phyloP scores from a whole-genome alignment of 1,140 invertebrate species.

The Drosophila pallidifrons region DNA sequence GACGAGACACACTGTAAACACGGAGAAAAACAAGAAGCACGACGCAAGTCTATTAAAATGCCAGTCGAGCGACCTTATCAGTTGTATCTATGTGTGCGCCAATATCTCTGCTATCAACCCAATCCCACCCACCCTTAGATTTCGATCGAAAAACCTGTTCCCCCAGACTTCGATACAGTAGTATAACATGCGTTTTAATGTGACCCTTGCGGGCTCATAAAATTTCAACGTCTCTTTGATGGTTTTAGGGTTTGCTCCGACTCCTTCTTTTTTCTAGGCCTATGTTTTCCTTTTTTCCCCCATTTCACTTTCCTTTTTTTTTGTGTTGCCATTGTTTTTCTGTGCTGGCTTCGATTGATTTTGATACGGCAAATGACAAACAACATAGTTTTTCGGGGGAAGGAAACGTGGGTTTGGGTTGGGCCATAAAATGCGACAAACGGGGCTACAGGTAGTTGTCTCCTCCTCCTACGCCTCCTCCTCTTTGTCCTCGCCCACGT shows the following conservation, averaged over 20 bases:
- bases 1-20: conserved; percentile 72
- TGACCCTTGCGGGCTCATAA: conserved; percentile 83
- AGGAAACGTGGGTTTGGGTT: neutral
- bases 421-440: conserved; percentile 53
- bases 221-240: conserved; percentile 60
- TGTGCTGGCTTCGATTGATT: conserved; percentile 63
- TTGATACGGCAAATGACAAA: conserved; percentile 66
- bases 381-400: conserved; percentile 7
- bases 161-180: conserved; percentile 29
- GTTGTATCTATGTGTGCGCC: conserved; percentile 27
- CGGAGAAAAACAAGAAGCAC: conserved; percentile 36
- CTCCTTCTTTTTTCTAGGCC: neutral
- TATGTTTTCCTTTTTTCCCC: neutral
- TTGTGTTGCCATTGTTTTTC: conserved; percentile 13
- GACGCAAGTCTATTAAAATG: conserved; percentile 79
- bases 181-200: conserved; percentile 79
- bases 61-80: conserved; percentile 71
- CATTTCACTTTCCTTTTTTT: conserved; percentile 1
- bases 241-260: conserved; percentile 36
- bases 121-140: neutral
- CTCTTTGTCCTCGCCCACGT: too few species aligned
- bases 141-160: conserved; percentile 1
- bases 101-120: conserved; percentile 1
- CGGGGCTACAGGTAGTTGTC: conserved; percentile 38
- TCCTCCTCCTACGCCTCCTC: neutral